phyloP scores from a whole-genome alignment of 1,140 invertebrate species.

The Melanaphis sacchari region DNA sequence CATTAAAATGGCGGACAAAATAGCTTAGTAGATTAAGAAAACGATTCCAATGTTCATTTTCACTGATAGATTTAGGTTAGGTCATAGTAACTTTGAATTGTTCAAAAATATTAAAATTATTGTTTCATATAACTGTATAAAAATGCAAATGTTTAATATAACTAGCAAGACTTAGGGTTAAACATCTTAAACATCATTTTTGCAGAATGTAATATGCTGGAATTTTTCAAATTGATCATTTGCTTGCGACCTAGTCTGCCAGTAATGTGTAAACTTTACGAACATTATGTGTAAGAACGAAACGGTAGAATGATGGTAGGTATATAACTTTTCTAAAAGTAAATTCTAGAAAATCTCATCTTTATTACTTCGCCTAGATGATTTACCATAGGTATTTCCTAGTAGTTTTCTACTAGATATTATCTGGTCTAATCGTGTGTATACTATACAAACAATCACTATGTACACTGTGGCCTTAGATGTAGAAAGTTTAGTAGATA shows the following conservation, averaged over 20 bases:
- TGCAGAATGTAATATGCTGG: neutral
- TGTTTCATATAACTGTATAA: neutral
- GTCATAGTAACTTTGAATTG: neutral
- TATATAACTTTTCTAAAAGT: conserved; percentile 33
- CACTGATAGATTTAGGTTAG: neutral
- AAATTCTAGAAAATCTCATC: conserved; percentile 46
- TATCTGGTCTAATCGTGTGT: neutral
- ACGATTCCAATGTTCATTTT: neutral
- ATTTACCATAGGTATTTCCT: neutral
- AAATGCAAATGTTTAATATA: neutral
- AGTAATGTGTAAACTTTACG: conserved; percentile 11
- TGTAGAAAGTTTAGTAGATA: neutral
- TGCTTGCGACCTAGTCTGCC: neutral
- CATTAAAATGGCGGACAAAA: neutral
- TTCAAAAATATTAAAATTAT: neutral
- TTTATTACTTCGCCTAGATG: conserved; percentile 15
- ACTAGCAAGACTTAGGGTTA: neutral
- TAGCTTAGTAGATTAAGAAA: neutral
- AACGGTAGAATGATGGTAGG: neutral
- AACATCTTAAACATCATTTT: neutral
- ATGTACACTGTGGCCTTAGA: neutral
- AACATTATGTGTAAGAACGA: neutral
- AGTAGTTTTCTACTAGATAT: neutral
- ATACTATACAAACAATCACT: neutral
- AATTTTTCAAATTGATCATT: neutral